Percentiles rank a stretch among this genome's conserved stretches.
These are phyloP conservation scores for Chionis minor DNA, from an alignment of 2,113 vertebrate species.

Conservation along the genomic window DNA sequence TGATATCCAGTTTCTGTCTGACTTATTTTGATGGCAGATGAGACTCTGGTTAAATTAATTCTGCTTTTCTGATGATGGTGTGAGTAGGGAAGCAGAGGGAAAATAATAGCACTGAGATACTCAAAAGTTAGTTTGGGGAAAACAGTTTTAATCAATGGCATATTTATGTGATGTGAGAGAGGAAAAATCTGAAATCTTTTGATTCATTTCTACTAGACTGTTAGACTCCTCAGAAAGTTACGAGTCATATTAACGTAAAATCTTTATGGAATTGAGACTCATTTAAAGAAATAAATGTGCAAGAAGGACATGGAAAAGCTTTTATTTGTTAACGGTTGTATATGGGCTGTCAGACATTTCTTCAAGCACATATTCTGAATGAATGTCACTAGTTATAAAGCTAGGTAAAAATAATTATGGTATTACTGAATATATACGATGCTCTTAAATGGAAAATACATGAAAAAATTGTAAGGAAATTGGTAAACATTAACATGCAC, in stretches of 20 bases:
- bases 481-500: background rate
- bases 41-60: background rate
- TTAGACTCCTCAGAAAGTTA: background rate
- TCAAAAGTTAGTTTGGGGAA: background rate
- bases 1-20: background rate
- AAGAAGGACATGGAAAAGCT: background rate
- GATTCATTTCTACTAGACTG: accelerated
- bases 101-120: background rate
- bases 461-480: background rate
- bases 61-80: background rate
- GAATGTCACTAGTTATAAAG: background rate
- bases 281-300: background rate
- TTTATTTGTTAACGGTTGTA: background rate
- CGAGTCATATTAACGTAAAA: background rate
- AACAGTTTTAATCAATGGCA: background rate
- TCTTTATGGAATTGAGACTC: background rate
- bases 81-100: background rate
- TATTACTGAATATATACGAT: background rate
- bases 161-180: background rate
- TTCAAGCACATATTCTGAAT: background rate
- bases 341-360: background rate
- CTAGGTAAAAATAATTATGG: background rate
- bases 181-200: background rate
- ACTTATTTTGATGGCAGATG: background rate
- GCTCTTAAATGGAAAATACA: background rate